A percentile compares a stretch with the other conserved stretches of the same genome.
These are phyloP conservation scores for Drosophila buzzatii DNA, from an alignment of 2,888 invertebrate genomes.

Conservation along the genomic window DNA sequence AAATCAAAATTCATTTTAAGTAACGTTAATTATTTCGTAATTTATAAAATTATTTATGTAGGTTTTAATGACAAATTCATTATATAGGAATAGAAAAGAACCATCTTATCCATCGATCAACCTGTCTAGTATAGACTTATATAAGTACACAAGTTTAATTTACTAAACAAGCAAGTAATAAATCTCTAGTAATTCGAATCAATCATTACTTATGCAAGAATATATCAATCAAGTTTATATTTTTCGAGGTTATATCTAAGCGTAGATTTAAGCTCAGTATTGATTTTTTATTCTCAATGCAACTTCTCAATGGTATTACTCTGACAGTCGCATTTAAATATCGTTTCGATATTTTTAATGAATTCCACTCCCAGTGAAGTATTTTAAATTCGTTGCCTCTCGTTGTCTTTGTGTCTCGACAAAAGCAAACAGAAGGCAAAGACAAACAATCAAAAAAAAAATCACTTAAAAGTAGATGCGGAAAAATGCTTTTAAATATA, in stretches of 20 bases:
- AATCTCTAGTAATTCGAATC: background rate
- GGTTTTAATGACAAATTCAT: too few species aligned
- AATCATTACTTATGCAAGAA: background rate
- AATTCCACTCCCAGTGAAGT: conserved; percentile 50
- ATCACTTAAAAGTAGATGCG: conserved; percentile 55
- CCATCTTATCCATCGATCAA: too few species aligned
- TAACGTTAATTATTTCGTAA: too few species aligned
- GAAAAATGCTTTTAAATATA: conserved; percentile 59
- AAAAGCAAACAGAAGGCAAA: conserved; percentile 63
- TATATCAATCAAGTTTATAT: background rate
- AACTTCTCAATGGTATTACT: background rate
- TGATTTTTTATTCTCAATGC: background rate
- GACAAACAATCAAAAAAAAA: conserved; percentile 51
- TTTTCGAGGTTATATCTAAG: background rate
- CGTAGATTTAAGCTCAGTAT: background rate
- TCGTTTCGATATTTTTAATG: conserved; percentile 44
- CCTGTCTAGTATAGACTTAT: too few species aligned
- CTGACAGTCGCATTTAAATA: conserved; percentile 5
- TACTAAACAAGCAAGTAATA: too few species aligned
- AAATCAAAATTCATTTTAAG: too few species aligned
- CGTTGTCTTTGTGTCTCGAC: conserved; percentile 43
- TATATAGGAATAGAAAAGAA: too few species aligned
- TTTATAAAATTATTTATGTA: too few species aligned
- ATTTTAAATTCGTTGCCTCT: conserved; percentile 39
- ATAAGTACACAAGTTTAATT: too few species aligned